These are phyloP conservation scores for Ptychoptera contaminata DNA, from an alignment of 2,888 invertebrate species.

Conservation along the genomic window DNA sequence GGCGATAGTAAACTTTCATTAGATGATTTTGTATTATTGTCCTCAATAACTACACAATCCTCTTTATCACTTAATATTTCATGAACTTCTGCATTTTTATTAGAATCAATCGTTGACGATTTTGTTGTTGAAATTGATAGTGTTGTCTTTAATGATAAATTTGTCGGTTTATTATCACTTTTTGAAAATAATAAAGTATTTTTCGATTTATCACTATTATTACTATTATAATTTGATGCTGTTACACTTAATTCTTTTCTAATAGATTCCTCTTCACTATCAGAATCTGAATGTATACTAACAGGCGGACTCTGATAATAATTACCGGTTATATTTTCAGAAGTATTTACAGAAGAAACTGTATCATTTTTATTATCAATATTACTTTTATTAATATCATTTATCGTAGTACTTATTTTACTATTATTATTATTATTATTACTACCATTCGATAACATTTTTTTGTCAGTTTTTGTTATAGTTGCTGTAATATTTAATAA, in stretches of 20 bases:
- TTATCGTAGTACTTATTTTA: conserved; percentile 1
- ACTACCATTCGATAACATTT: conserved; percentile 14
- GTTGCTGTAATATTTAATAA: neutral
- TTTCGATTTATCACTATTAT: conserved; percentile 10
- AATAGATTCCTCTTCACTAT: conserved; percentile 23
- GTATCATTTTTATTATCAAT: conserved; percentile 7
- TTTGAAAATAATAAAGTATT: no score
- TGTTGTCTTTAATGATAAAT: conserved; percentile 5
- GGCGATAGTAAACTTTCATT: conserved; percentile 17
- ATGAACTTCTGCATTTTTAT: conserved; percentile 27
- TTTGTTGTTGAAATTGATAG: conserved; percentile 1
- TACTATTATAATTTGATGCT: conserved; percentile 16
- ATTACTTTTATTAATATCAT: conserved; percentile 9
- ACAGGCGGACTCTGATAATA: conserved; percentile 17
- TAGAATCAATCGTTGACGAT: conserved; percentile 9
- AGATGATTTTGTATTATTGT: conserved; percentile 30
- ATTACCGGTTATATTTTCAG: neutral
- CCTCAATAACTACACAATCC: conserved; percentile 36
- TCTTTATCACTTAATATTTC: conserved; percentile 35
- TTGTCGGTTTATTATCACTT: no score
- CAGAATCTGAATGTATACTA: conserved; percentile 31
- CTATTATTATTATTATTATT: conserved; percentile 9
- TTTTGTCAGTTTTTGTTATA: conserved; percentile 9
- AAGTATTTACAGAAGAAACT: conserved; percentile 8
- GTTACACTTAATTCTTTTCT: conserved; percentile 6